Evolutionary conservation across 2,797 vertebrate species (phyloP).

Genomic region (Kryptolebias ocellatus): DNA sequence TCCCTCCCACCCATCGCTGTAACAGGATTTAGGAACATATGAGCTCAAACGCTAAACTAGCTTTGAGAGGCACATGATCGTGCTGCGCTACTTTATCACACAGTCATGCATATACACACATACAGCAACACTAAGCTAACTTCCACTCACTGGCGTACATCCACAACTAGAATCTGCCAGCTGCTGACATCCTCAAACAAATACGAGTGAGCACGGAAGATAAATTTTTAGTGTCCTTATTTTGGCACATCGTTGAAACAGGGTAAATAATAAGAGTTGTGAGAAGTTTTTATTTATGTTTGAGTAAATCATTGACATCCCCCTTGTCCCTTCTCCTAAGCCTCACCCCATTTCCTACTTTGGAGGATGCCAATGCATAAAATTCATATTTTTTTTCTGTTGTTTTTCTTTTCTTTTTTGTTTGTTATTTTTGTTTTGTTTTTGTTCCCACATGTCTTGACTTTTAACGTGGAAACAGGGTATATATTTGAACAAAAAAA

Average conservation of each 20-base stretch:
- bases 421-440: conserved; percentile 22
- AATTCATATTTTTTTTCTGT: conserved; percentile 76
- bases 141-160: conserved; percentile 45
- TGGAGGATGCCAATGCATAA: conserved; percentile 69
- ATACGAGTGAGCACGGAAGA: conserved; percentile 55
- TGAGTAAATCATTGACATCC: conserved; percentile 52
- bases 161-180: conserved; percentile 38
- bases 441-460: conserved; percentile 84
- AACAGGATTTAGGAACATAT: conserved; percentile 66
- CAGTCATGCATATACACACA: conserved; percentile 22
- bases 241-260: conserved; percentile 81
- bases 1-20: conserved; percentile 36
- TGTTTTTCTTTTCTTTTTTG: conserved; percentile 19
- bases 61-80: conserved; percentile 34
- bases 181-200: conserved; percentile 68
- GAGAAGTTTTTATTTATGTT: conserved; percentile 78
- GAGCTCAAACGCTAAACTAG: conserved; percentile 40
- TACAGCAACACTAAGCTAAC: conserved; percentile 61
- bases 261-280: conserved; percentile 82
- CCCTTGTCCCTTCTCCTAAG: conserved; percentile 29
- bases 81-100: conserved; percentile 43
- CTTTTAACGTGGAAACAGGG: conserved; percentile 98
- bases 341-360: conserved; percentile 38
- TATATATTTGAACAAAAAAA: conserved; percentile 93
- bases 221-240: conserved; percentile 63